These are phyloP conservation scores for Lepisosteus osseus DNA, from an alignment of 2,113 vertebrate genomes.

Conservation along the genomic window DNA sequence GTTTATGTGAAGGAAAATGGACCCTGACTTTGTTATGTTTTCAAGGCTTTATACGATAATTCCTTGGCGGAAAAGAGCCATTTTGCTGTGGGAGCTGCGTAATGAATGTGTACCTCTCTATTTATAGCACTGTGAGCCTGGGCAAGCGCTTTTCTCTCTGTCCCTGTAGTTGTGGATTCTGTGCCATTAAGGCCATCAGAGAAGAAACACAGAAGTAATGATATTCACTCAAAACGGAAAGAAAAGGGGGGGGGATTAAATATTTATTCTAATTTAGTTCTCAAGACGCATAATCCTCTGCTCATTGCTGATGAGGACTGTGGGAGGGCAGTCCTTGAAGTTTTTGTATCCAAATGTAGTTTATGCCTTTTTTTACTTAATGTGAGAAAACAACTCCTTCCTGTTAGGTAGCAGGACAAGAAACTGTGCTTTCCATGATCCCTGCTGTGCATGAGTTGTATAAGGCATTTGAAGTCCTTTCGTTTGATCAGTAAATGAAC, in stretches of 20 bases:
- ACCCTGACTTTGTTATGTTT: conserved; percentile 26
- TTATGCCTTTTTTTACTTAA: background rate
- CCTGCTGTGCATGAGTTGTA: background rate
- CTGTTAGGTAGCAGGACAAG: background rate
- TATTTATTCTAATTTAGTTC: conserved; percentile 1
- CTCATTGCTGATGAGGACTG: no score
- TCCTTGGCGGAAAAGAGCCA: conserved; percentile 33
- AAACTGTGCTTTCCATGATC: background rate
- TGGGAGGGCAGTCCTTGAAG: no score
- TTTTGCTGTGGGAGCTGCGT: conserved; percentile 42
- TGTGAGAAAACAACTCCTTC: background rate
- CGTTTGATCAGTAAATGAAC: no score
- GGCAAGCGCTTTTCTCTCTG: background rate
- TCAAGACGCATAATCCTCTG: no score
- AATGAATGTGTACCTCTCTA: conserved; percentile 55
- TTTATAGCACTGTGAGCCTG: conserved; percentile 44
- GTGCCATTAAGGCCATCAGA: conserved; percentile 3
- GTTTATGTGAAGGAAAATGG: background rate
- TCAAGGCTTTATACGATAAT: conserved; percentile 43
- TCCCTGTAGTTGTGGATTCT: background rate
- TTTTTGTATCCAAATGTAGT: background rate
- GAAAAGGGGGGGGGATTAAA: background rate
- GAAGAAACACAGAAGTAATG: background rate
- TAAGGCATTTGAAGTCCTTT: no score
- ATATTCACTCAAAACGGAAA: background rate